These are phyloP conservation scores for Diadophis punctatus DNA, from an alignment of 2,113 vertebrate species.

Conservation along the genomic window DNA sequence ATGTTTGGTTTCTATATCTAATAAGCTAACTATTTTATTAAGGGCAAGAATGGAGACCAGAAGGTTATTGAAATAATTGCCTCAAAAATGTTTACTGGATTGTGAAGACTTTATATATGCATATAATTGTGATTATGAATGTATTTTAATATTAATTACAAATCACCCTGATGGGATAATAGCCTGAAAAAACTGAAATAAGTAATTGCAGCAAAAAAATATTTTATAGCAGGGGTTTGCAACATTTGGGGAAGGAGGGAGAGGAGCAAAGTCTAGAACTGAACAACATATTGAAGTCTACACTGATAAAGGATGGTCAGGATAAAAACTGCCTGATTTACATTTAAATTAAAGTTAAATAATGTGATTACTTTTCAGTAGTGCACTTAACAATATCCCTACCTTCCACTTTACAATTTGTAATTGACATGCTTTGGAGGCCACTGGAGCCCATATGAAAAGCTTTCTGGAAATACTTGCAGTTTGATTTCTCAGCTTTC, in stretches of 20 bases:
- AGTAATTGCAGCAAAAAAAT: background rate
- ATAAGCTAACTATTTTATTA: background rate
- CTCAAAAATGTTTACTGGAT: background rate
- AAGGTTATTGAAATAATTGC: background rate
- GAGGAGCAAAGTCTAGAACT: background rate
- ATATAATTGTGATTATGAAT: background rate
- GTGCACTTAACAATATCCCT: background rate
- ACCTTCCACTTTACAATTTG: background rate
- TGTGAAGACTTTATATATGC: background rate
- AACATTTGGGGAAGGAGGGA: background rate
- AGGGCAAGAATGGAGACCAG: background rate
- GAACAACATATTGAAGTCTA: background rate
- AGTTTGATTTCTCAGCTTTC: background rate
- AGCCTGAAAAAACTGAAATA: background rate
- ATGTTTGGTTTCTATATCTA: background rate
- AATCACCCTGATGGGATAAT: background rate
- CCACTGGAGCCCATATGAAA: background rate
- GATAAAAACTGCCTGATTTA: background rate
- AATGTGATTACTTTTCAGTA: background rate
- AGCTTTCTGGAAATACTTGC: background rate
- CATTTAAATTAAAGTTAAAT: background rate
- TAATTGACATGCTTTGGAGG: background rate
- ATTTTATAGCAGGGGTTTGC: background rate
- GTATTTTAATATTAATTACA: background rate
- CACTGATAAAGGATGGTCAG: background rate